Evolutionary conservation across 2,888 invertebrate species (phyloP), one percentile per base, ranked within the genome.

Genomic region (Plebejus argus): DNA sequence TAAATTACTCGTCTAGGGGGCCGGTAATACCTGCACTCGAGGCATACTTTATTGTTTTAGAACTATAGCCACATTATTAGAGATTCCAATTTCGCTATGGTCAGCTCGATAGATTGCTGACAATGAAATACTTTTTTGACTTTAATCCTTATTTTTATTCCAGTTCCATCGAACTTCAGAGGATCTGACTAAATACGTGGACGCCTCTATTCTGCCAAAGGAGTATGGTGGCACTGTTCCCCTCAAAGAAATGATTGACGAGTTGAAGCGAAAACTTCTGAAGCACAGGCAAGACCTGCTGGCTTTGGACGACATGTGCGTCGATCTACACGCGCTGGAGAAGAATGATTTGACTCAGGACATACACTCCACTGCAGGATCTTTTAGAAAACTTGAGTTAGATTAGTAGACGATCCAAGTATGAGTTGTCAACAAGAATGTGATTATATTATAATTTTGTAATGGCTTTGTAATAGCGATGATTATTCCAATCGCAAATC

Each of bases 161-260:
- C 90, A 97, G 96, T 95, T 98, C 79, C 97, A 98, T 87, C 96
- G 96, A 84, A 95, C 95, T 45, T 87, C 96, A 35, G 96, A 97
- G 8, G 97, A 97, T n/a, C 90, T 98, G 56, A 95, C 95, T 81
- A 95, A 96, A 70, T 95, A 96, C 82, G 95, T 98, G 8, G 96
- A 97, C 86, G 95, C 96, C 35, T 95, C 96, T 79, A 96, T 98
- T 83, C 89, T 98, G 81, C 98, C 98, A 0, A 96, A 97, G 88
- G 98, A 98, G 89, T 98, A 98, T 85, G 98, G 98, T 10, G 98
- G 98, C n/a, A 96, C 96, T 28, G 95, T 97, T 28, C 97, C 98
- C 23, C 90, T 98, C 76, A 94, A 94, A 45, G 97, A 97, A 76
- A 98, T 98, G 97, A 96, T 98, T 80, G 96, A 96, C 88, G 95